phyloP scores from a whole-genome alignment of 2,797 vertebrate species.

The Urosaurus nigricauda region DNA sequence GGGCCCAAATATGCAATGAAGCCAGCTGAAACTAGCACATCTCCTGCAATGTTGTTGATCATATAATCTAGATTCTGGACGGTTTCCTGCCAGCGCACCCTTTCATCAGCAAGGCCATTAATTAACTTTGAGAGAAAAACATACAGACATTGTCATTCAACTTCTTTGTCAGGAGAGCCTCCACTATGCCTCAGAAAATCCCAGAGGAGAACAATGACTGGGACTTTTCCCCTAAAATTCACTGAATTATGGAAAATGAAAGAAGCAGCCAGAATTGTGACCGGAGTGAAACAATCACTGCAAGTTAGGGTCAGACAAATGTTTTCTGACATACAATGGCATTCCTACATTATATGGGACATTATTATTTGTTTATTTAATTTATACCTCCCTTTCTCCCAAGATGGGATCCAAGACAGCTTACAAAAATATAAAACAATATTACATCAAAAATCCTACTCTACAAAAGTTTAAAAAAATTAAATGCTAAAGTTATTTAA shows the following conservation, averaged over 20 bases:
- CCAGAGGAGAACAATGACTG: neutral
- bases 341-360: no score
- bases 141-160: neutral
- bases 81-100: constrained; percentile 89
- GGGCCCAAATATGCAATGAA: constrained; percentile 93
- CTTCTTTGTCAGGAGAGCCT: neutral
- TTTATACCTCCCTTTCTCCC: no score
- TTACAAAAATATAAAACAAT: no score
- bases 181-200: neutral
- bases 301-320: neutral
- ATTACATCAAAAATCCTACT: no score
- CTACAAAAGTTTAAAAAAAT: no score
- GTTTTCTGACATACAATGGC: neutral
- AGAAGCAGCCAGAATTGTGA: neutral
- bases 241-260: neutral
- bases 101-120: constrained; percentile 89
- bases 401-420: no score
- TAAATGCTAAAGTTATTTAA: no score
- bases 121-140: constrained; percentile 83
- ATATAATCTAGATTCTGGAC: constrained; percentile 87
- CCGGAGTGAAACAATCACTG: neutral
- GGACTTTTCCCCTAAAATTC: neutral
- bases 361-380: no score
- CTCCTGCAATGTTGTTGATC: constrained; percentile 87
- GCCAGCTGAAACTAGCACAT: constrained; percentile 88